These are phyloP conservation scores for Anoncus sp. DNA, from an alignment of 2,888 invertebrate genomes.

Conservation along the genomic window DNA sequence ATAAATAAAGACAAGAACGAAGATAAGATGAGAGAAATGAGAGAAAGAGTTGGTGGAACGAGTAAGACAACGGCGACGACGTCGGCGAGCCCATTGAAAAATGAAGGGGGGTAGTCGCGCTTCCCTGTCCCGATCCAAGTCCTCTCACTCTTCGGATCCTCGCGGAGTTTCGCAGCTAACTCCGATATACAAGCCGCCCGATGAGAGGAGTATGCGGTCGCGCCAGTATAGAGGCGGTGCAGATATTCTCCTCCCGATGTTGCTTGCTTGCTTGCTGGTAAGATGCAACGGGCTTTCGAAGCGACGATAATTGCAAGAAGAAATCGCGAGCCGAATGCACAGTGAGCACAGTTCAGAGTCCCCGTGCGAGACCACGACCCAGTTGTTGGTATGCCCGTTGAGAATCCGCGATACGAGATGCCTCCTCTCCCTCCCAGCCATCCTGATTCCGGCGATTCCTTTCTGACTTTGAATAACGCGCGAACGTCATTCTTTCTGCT, in stretches of 20 bases:
- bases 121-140: conserved; percentile 27
- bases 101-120: conserved; percentile 30
- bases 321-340: conserved; percentile 60
- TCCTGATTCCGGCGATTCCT: conserved; percentile 18
- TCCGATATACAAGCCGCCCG: conserved; percentile 6
- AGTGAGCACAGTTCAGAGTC: conserved; percentile 40
- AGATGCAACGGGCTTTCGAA: conserved; percentile 34
- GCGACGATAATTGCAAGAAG: conserved; percentile 63
- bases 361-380: conserved; percentile 61
- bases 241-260: conserved; percentile 43
- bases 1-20: conserved; percentile 42
- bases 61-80: conserved; percentile 46
- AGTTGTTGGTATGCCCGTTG: conserved; percentile 60
- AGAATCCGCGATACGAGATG: conserved; percentile 50
- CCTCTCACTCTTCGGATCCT: conserved; percentile 18
- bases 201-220: conserved; percentile 39
- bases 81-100: conserved; percentile 52
- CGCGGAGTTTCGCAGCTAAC: conserved; percentile 1
- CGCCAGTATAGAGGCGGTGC: conserved; percentile 1
- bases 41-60: conserved; percentile 30
- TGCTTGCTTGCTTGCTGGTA: conserved; percentile 19
- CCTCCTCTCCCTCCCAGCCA: conserved; percentile 19
- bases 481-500: conserved; percentile 1
- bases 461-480: conserved; percentile 57
- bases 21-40: conserved; percentile 27